Percentiles rank a stretch among this genome's conserved stretches.
phyloP scores from a whole-genome alignment of 2,888 invertebrate species.

The Acleris laterana region DNA sequence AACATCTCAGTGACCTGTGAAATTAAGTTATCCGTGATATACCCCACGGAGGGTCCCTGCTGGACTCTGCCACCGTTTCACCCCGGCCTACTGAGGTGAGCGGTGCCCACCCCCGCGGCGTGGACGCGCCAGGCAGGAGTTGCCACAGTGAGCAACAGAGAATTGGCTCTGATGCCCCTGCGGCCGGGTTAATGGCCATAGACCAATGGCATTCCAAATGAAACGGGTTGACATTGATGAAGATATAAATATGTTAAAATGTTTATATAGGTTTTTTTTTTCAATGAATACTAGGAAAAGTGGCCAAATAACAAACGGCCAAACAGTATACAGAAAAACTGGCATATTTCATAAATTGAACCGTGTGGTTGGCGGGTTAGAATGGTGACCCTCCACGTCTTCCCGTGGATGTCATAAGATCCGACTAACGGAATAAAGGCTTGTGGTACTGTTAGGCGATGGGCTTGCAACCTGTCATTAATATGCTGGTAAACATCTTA shows the following conservation, averaged over 20 bases:
- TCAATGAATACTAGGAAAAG: too few relatives aligned
- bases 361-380: too few relatives aligned
- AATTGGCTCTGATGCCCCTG: constrained; percentile 36
- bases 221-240: not conserved
- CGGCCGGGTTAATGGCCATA: constrained; percentile 33
- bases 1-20: constrained; percentile 26
- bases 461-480: too few relatives aligned
- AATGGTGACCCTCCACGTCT: too few relatives aligned
- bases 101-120: constrained; percentile 39
- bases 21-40: constrained; percentile 22
- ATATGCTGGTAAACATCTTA: too few relatives aligned
- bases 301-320: too few relatives aligned
- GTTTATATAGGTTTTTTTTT: too few relatives aligned
- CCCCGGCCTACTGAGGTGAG: constrained; percentile 37
- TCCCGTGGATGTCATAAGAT: too few relatives aligned
- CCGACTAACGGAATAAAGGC: too few relatives aligned
- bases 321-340: too few relatives aligned
- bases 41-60: constrained; percentile 39
- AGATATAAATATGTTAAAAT: not conserved
- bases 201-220: constrained; percentile 30
- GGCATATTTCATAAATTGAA: too few relatives aligned
- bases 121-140: constrained; percentile 38
- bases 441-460: too few relatives aligned
- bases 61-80: constrained; percentile 37
- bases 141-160: constrained; percentile 35